Evolutionary conservation across 2,888 invertebrate species (phyloP), one percentile per base, ranked within the genome.

Genomic region (Cotesia congregata): DNA sequence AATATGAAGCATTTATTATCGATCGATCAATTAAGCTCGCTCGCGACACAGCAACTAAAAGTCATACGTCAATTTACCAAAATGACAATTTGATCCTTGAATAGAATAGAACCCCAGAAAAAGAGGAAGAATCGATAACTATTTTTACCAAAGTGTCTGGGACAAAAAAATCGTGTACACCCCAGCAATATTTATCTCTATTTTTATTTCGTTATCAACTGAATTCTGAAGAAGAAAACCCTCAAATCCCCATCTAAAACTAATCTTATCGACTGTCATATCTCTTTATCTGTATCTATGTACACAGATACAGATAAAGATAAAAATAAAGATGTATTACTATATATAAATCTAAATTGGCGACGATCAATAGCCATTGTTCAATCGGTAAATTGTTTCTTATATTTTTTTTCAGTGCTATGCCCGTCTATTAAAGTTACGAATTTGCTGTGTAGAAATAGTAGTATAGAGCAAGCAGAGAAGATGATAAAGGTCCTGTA

Each of bases 11-110:
- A 17, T 41, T 40, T 39, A 6, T 15, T 6, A 15, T 69, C 50
- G 17, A 20, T 20, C 12, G 5, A 59, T 69, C 50, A 67, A 6
- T 40, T 69, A 20, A 17, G 30, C 3, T 5, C 20, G 4, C 12
- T 4, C 64, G 20, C 60, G 12, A n/a, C 60, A 60, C n/a, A 60
- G 12, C 50, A 50, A 7, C 50, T 9, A 50, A 50, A 50, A 50
- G 50, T 50, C 9, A 50, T 50, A 50, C 12, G 50, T 50, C 50
- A 50, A 50, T 50, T 50, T 50, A 50, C 12, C 6, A 64, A 39
- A 30, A 38, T 50, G 20, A 72, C 40, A 39, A 72, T 72, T 62
- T 7, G 9, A 39, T 72, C 2, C 6, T 38, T 3, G n/a, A 67
- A 5, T 6, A 74, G n/a, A 67, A 5, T 6, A 74, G 15, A n/a